phyloP scores from a whole-genome alignment of 2,797 vertebrate species.

The Muscicapa striata region DNA sequence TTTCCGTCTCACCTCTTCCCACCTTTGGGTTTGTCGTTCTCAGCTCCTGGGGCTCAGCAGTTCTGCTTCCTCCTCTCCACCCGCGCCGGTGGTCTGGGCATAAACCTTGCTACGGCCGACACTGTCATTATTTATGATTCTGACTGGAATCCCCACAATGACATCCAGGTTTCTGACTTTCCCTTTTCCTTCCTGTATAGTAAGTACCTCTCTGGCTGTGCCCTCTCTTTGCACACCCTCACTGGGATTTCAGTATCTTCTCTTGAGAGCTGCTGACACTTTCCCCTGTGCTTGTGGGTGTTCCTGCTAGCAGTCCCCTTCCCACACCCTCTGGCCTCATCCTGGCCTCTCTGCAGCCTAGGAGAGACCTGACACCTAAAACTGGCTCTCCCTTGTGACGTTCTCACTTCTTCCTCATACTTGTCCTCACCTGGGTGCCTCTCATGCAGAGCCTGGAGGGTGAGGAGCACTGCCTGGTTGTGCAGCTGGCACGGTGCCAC shows the following conservation, averaged over 20 bases:
- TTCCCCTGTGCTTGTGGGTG: background rate
- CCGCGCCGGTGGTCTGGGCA: constrained; percentile 93
- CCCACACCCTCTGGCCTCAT: background rate
- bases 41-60: constrained; percentile 96
- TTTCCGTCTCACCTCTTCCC: background rate
- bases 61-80: constrained; percentile 97
- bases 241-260: background rate
- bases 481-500: accelerated
- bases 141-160: constrained; percentile 98
- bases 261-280: background rate
- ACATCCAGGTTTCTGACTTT: constrained; percentile 87
- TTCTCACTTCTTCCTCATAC: background rate
- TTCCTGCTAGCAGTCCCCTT: background rate
- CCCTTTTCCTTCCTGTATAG: background rate
- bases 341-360: accelerated
- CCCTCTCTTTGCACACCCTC: background rate
- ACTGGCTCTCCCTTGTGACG: accelerated
- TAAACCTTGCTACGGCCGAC: constrained; percentile 95
- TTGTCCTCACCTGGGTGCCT: background rate
- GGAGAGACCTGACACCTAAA: background rate
- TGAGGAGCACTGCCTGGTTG: background rate
- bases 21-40: constrained; percentile 49
- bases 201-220: background rate
- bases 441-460: background rate
- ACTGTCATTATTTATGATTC: constrained; percentile 98